Percentiles rank a stretch among this genome's conserved stretches.
phyloP scores from a whole-genome alignment of 2,797 vertebrate species.

The Enteromius mattozi region DNA sequence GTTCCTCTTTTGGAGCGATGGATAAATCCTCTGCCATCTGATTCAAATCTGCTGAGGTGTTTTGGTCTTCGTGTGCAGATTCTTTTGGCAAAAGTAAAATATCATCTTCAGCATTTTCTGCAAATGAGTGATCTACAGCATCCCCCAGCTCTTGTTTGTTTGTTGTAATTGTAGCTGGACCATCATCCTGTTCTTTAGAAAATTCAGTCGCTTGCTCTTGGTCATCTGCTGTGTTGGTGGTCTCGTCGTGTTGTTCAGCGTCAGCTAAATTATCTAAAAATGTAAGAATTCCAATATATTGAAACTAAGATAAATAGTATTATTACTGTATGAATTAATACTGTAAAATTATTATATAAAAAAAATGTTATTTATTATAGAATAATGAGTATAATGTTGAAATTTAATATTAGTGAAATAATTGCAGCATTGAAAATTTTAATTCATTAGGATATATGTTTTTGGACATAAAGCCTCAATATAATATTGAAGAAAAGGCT shows the following conservation, averaged over 20 bases:
- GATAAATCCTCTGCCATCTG: slow-evolving; percentile 50
- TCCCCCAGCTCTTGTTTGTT: slow-evolving; percentile 2
- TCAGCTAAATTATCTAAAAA: slow-evolving; percentile 31
- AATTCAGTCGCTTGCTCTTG: neutral
- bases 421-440: too few species aligned
- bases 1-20: slow-evolving; percentile 39
- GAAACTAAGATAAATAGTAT: neutral
- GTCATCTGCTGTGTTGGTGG: neutral
- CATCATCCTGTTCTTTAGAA: slow-evolving; percentile 4
- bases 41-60: slow-evolving; percentile 25
- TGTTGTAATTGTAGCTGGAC: neutral
- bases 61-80: neutral
- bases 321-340: too few species aligned
- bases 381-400: neutral
- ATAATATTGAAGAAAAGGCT: neutral
- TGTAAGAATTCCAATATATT: slow-evolving; percentile 10
- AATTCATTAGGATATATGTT: too few species aligned
- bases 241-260: neutral
- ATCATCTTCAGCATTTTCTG: slow-evolving; percentile 41
- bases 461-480: neutral
- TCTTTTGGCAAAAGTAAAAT: slow-evolving; percentile 24
- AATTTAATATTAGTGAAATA: neutral
- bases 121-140: neutral
- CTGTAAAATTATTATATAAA: too few species aligned
- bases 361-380: too few species aligned